These are phyloP conservation scores for Capitella teleta DNA, from an alignment of 1,140 invertebrate genomes.

Conservation along the genomic window DNA sequence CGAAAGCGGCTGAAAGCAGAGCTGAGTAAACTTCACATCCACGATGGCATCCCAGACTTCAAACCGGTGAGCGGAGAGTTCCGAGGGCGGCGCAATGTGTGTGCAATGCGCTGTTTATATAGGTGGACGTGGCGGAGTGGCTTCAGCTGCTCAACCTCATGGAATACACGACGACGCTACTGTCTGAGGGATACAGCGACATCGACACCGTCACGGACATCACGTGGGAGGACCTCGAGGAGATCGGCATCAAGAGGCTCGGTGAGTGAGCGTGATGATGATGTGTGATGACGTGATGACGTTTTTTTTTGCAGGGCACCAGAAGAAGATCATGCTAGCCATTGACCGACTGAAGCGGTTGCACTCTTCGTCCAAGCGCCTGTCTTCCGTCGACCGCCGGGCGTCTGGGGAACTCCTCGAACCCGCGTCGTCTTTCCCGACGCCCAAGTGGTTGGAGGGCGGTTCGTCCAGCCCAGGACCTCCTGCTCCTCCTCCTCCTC, in stretches of 20 bases:
- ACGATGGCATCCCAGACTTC: constrained; percentile 55
- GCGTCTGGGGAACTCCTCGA: neutral
- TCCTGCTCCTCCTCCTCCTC: neutral
- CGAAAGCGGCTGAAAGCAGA: constrained; percentile 90
- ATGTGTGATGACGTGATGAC: neutral
- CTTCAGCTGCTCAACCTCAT: constrained; percentile 75
- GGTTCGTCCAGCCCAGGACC: neutral
- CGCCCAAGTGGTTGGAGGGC: neutral
- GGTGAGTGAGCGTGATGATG: constrained; percentile 33
- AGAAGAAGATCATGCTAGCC: constrained; percentile 94
- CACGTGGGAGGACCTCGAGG: constrained; percentile 97
- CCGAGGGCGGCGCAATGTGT: neutral
- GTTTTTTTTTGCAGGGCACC: constrained; percentile 63
- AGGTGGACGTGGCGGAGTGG: constrained; percentile 70
- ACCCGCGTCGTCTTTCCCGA: neutral
- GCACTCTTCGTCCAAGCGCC: constrained; percentile 23
- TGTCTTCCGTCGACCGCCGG: constrained; percentile 2
- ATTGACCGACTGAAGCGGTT: constrained; percentile 95
- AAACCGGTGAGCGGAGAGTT: constrained; percentile 29
- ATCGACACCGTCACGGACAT: constrained; percentile 77
- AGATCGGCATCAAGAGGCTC: constrained; percentile 75
- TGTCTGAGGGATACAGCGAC: constrained; percentile 83
- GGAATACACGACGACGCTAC: constrained; percentile 77
- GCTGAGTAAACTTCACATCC: constrained; percentile 85
- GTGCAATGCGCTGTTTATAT: constrained; percentile 2